phyloP scores from a whole-genome alignment of 2,888 invertebrate species.

The Drosophila paracracens region DNA sequence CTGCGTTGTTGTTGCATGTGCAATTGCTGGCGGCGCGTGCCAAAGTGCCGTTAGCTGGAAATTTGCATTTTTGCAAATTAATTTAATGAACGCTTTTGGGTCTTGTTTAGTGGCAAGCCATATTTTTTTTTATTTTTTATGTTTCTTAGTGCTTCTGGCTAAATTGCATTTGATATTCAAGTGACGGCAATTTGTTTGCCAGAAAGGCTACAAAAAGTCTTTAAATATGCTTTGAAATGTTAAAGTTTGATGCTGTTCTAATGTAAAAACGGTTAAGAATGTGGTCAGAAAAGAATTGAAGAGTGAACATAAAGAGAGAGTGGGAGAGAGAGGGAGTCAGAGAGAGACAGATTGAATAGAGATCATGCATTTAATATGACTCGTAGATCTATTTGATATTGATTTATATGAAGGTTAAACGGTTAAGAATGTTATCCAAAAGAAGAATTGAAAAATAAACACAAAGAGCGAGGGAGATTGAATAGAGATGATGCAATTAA shows the following conservation, averaged over 20 bases:
- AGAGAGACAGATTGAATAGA: not conserved
- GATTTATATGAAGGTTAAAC: not conserved
- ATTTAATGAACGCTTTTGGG: conserved; percentile 78
- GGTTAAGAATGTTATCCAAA: not conserved
- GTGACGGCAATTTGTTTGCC: conserved; percentile 45
- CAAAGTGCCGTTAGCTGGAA: conserved; percentile 75
- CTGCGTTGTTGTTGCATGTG: conserved; percentile 39
- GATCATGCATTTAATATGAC: not conserved
- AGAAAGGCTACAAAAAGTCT: not conserved
- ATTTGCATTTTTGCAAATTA: conserved; percentile 81
- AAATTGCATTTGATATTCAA: conserved; percentile 65
- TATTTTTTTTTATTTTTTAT: conserved; percentile 19
- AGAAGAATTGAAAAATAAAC: not conserved
- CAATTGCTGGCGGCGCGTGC: conserved; percentile 68
- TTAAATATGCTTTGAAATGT: not conserved
- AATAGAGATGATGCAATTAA: too few species aligned
- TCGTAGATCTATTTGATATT: not conserved
- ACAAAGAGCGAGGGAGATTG: not conserved
- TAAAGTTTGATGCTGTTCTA: too few species aligned
- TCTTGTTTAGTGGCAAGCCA: conserved; percentile 69
- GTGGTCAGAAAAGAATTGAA: not conserved
- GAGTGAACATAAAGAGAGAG: not conserved
- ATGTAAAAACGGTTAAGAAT: not conserved
- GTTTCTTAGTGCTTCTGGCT: conserved; percentile 31
- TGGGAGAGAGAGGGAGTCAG: too few species aligned